phyloP scores from a whole-genome alignment of 2,797 vertebrate genomes.

The Chelidonichthys spinosus region DNA sequence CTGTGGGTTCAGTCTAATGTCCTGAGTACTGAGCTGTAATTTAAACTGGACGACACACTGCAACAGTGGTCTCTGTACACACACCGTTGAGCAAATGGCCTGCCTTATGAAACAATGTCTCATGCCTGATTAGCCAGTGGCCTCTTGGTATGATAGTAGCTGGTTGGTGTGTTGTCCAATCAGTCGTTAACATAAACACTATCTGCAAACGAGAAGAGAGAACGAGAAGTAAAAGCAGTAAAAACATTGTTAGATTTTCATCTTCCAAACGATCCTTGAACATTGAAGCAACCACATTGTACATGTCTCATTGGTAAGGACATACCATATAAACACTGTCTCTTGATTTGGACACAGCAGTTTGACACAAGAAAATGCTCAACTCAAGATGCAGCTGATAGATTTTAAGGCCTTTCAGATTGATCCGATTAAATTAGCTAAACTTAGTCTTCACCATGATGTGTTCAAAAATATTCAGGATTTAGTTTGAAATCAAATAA shows the following conservation, averaged over 20 bases:
- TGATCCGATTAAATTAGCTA: not conserved
- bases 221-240: not conserved
- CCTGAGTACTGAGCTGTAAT: constrained; percentile 43
- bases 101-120: constrained; percentile 45
- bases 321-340: not conserved
- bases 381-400: not conserved
- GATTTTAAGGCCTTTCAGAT: not conserved
- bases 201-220: constrained; percentile 9
- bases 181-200: constrained; percentile 28
- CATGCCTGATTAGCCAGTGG: constrained; percentile 49
- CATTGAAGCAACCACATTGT: no score
- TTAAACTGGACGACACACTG: constrained; percentile 18
- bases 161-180: constrained; percentile 21
- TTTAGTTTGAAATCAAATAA: not conserved
- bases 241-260: not conserved
- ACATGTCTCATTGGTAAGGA: no score
- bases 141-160: constrained; percentile 26
- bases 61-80: constrained; percentile 31
- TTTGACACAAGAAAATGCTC: not conserved
- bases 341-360: not conserved
- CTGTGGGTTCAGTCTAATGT: constrained; percentile 35
- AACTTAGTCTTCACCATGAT: not conserved
- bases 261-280: not conserved
- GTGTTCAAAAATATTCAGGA: not conserved
- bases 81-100: constrained; percentile 58